A percentile compares a stretch with the other conserved stretches of the same genome.
These are phyloP conservation scores for Corythaixoides concolor DNA, from an alignment of 2,113 vertebrate species.

Conservation along the genomic window DNA sequence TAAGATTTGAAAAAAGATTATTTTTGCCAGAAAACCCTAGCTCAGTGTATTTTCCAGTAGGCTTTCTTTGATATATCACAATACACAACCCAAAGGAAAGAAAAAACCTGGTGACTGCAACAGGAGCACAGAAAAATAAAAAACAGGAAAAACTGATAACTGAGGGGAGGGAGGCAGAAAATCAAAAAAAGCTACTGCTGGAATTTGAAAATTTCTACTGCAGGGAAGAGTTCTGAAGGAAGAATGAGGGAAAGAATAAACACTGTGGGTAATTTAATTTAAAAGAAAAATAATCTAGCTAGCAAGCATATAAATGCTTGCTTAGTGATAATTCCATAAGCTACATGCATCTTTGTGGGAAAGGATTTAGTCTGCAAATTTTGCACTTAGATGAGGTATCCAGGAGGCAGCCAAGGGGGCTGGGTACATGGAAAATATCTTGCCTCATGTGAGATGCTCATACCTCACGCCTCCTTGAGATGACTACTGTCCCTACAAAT, in stretches of 20 bases:
- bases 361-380: background rate
- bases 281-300: background rate
- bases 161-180: background rate
- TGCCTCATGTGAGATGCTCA: background rate
- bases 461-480: background rate
- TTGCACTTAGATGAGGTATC: background rate
- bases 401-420: background rate
- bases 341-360: background rate
- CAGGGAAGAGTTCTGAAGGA: background rate
- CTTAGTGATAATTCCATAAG: background rate
- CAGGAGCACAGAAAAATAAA: background rate
- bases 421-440: background rate
- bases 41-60: background rate
- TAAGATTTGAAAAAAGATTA: background rate
- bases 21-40: background rate
- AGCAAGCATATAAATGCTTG: background rate
- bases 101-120: background rate
- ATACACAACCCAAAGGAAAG: background rate
- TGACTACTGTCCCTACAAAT: background rate
- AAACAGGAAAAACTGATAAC: background rate
- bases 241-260: background rate
- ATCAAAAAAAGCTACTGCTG: background rate
- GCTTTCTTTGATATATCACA: background rate
- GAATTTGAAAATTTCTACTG: background rate
- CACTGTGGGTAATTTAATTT: background rate